phyloP scores from a whole-genome alignment of 1,140 invertebrate species.

The Drosophila sechellia region DNA sequence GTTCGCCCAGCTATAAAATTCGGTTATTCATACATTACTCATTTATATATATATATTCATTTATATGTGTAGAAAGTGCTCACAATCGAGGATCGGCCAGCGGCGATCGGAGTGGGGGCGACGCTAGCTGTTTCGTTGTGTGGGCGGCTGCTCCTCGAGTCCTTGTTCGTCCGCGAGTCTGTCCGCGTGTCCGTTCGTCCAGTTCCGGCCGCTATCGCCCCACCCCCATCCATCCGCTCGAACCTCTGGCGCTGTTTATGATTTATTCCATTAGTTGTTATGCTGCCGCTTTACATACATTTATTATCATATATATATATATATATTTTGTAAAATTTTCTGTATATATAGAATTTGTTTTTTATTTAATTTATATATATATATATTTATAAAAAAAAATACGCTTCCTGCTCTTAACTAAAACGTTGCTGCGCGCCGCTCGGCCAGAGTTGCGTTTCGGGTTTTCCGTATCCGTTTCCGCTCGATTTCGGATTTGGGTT shows the following conservation, averaged over 20 bases:
- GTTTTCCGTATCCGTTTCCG: slow-evolving; percentile 18
- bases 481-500: slow-evolving; percentile 14
- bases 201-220: slow-evolving; percentile 4
- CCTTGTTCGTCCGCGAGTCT: background rate
- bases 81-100: slow-evolving; percentile 19
- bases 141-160: slow-evolving; percentile 20
- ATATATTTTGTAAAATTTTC: slow-evolving; percentile 37
- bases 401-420: slow-evolving; percentile 57
- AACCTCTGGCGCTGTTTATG: slow-evolving; percentile 12
- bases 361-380: slow-evolving; percentile 42
- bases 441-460: slow-evolving; percentile 37
- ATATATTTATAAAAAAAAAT: slow-evolving; percentile 60
- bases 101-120: slow-evolving; percentile 5
- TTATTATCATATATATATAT: slow-evolving; percentile 31
- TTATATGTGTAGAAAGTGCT: slow-evolving; percentile 48
- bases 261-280: slow-evolving; percentile 29
- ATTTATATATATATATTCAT: slow-evolving; percentile 26
- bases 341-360: slow-evolving; percentile 58
- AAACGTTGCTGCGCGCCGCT: slow-evolving; percentile 39
- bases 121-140: slow-evolving; percentile 35
- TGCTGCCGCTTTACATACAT: slow-evolving; percentile 53
- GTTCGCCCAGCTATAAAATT: slow-evolving; percentile 62
- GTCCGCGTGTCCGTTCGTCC: background rate
- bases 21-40: slow-evolving; percentile 60
- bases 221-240: background rate